Evolutionary conservation across 2,113 vertebrate genomes (phyloP).

Genomic region (Sardina pilchardus): DNA sequence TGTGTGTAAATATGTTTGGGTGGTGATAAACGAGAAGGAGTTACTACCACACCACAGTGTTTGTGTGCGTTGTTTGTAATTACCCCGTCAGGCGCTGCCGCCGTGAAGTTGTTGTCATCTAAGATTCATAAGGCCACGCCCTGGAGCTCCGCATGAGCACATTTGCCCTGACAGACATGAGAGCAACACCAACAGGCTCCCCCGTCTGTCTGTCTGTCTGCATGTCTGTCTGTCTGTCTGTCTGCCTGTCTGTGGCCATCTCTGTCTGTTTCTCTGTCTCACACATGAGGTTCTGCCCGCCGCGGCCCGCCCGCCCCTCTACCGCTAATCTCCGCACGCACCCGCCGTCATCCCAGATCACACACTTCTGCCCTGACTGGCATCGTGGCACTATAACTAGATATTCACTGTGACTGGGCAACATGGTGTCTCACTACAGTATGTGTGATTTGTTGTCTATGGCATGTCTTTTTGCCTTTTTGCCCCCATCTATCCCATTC

Average conservation of each 20-base stretch:
- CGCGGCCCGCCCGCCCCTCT: not conserved
- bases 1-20: not conserved
- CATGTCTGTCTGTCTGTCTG: not conserved
- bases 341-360: not conserved
- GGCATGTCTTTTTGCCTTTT: too few relatives aligned
- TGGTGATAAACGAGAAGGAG: not conserved
- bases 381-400: not conserved
- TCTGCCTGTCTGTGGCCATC: not conserved
- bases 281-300: not conserved
- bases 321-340: not conserved
- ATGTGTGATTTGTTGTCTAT: too few relatives aligned
- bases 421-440: too few relatives aligned
- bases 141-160: constrained; percentile 24
- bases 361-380: not conserved
- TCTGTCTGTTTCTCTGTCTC: not conserved
- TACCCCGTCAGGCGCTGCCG: constrained; percentile 31
- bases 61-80: constrained; percentile 24
- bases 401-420: not conserved
- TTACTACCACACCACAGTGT: not conserved
- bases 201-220: not conserved
- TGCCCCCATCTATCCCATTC: not conserved
- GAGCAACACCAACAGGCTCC: constrained; percentile 51
- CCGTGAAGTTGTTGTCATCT: constrained; percentile 39
- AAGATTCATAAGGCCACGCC: constrained; percentile 45
- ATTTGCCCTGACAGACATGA: constrained; percentile 43